Conservation (phyloP, 92 coral and sea anemone species). For the Virgularia gustaviana region DNA sequence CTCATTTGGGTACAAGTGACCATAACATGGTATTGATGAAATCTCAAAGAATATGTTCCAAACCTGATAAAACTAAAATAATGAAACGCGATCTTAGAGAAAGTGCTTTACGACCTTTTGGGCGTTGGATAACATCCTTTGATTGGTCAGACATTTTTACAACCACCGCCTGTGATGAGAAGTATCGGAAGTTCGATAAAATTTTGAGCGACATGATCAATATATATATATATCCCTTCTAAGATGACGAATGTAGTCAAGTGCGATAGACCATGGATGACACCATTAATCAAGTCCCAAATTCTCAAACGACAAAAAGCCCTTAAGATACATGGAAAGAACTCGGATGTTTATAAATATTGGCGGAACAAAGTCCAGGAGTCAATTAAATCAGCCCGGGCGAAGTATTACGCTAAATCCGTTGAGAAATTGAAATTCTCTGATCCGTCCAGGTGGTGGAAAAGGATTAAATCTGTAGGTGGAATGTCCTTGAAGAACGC, state of each 20-base stretch:
- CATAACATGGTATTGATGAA: background rate
- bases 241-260: background rate
- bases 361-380: slow-evolving; percentile 5
- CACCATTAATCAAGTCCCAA: background rate
- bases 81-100: slow-evolving; percentile 13
- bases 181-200: background rate
- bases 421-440: background rate
- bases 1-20: slow-evolving; percentile 6
- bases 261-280: background rate
- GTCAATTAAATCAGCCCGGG: background rate
- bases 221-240: background rate
- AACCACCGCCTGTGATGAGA: background rate
- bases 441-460: slow-evolving; percentile 6
- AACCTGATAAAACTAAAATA: background rate
- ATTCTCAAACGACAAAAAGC: background rate
- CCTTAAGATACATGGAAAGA: background rate
- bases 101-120: background rate
- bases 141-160: background rate
- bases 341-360: slow-evolving; percentile 1
- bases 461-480: background rate
- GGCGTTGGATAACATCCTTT: background rate
- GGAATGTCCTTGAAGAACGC: no score
- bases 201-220: slow-evolving; percentile 5
- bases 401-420: background rate
- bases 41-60: background rate